Evolutionary conservation across 2,888 invertebrate species (phyloP), one percentile per base, ranked within the genome.

Genomic region (Hesperia comma): DNA sequence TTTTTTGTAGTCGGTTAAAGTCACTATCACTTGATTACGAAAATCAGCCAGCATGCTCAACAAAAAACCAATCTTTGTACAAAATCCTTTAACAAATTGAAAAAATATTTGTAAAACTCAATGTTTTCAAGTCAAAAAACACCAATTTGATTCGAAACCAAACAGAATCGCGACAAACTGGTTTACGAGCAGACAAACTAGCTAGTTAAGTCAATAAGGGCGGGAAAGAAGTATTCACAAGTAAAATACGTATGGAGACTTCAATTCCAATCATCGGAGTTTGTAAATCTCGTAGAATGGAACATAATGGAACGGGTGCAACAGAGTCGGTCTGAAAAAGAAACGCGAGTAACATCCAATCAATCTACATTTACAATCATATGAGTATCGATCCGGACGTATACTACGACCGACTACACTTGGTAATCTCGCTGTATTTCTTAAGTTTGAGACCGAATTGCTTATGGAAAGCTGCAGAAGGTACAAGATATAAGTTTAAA

Each of bases 291-390:
- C 55, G 72, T 74, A 82, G 85, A 86, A 85, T 85, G 81, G 84
- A 80, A 79, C 85, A 82, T 86, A 86, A 89, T 88, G 75, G 84
- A 84, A 79, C 77, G 77, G 78, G 74, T 77, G 80, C 81, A 79
- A 68, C 68, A 72, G 41, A 55, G 41, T 54, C 43, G 32, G 33
- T 77, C 77, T 79, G 80, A 86, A 90, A 89, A 91, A 89, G 85
- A 87, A 88, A 85, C 76, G 81, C 79, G 80, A 83, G 79, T 80
- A 61, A 83, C 83, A 89, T 80, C 87, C 90, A 91, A 91, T 91
- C 91, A 92, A 90, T 90, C 88, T 86, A 84, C 90, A 89, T 91
- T 91, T 91, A 89, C 89, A 90, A 90, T 91, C 89, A 89, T 88
- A 87, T 87, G 86, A 88, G 86, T 86, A 89, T 90, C 86, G 89